phyloP scores from a whole-genome alignment of 1,140 invertebrate species.

The Condylostylus longicornis region DNA sequence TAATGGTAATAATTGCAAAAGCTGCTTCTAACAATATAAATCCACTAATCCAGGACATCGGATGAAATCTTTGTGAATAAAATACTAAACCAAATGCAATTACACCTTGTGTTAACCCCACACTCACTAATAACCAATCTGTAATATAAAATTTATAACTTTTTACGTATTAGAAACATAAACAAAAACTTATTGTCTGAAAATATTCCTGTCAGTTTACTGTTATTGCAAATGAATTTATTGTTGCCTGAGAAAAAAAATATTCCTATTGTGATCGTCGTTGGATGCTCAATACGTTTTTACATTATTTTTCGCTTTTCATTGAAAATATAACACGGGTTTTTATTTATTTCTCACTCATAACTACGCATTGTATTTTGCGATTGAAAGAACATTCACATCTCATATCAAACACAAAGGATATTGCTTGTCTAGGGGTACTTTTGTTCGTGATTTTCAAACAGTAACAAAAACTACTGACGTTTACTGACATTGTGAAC shows the following conservation, averaged over 20 bases:
- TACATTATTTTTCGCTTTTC: too few relatives aligned
- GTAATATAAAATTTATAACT: conserved; percentile 10
- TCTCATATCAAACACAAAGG: too few relatives aligned
- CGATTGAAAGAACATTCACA: too few relatives aligned
- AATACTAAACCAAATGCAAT: conserved; percentile 39
- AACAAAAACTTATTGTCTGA: neutral
- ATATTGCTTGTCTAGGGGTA: too few relatives aligned
- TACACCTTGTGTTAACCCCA: conserved; percentile 38
- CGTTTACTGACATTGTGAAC: too few relatives aligned
- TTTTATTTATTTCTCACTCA: too few relatives aligned
- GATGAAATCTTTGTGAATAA: conserved; percentile 44
- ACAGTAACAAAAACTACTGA: too few relatives aligned
- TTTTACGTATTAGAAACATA: neutral
- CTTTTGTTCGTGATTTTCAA: too few relatives aligned
- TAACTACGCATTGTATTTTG: too few relatives aligned
- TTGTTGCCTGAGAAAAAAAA: neutral
- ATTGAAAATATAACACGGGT: too few relatives aligned
- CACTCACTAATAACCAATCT: conserved; percentile 42
- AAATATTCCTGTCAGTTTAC: neutral
- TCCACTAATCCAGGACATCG: conserved; percentile 41
- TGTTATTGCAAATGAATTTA: neutral
- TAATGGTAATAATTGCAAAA: conserved; percentile 36
- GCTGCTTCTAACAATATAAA: conserved; percentile 40
- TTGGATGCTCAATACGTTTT: too few relatives aligned
- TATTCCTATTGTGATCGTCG: neutral